Base-by-base conservation (phyloP, 2,113 vertebrate genomes). In the Sinocyclocheilus anshuiensis region DNA sequence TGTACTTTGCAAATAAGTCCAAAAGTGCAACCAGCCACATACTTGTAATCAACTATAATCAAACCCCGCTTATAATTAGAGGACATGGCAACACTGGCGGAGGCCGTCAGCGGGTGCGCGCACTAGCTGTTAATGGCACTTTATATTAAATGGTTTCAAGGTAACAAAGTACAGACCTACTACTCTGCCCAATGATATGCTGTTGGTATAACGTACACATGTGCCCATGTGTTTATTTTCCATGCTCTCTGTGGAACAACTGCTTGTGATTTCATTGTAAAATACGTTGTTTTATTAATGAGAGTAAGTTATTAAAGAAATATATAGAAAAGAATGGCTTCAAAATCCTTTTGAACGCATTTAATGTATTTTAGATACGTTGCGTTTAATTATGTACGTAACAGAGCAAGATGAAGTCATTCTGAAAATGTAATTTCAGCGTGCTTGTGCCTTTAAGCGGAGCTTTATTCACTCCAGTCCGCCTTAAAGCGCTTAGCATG, bases 401-500 rank as follows among this genome's bases (percentile, higher is more conserved):
- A 36, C 72, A 83, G 16, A 74, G 12, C 18, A 18, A 33, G 24
- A 6, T 15, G 13, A 2, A 72, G 11, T 55, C 1, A 72, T 39
- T 57, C 16, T 50, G 16, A 50, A 1, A 2, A 45, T 36, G 48
- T 76, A 6, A 77, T 87, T 87, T 80, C 1, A 8, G 80, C 57
- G 90, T 86, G 92, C 71, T 84, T 94, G 92, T 92, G 53, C 94
- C 94, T 95, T 96, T 96, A 95, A 91, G 94, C 87, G 84, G 59
- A 74, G 78, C 88, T 90, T 71, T 89, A 94, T 95, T 93, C 92
- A 90, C 87, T 86, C 92, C 95, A 94, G 94, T 95, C 95, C 92
- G 94, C 94, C 94, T 95, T 96, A 95, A 96, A 95, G 94, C 92
- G 94, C 93, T 92, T 94, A 91, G 94, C 94, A 93, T 96, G 94